Evolutionary conservation across 2,888 invertebrate genomes (phyloP), one percentile per base, ranked within the genome.

Genomic region (Archaeoteleia sp.): DNA sequence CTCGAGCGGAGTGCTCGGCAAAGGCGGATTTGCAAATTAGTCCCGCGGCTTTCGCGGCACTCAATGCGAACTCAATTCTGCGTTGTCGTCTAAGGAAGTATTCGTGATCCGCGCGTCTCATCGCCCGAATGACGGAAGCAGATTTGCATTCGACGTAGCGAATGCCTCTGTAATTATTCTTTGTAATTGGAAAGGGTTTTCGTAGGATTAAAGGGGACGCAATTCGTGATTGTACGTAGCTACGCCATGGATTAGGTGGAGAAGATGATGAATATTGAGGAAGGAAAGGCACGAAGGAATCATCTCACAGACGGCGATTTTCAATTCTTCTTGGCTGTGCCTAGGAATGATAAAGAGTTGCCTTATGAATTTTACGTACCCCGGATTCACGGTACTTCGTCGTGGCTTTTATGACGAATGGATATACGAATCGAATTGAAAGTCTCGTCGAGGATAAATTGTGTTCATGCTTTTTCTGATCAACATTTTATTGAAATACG

Each of bases 111-210:
- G 48, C 29, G 29, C 54, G 34, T 49, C 42, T 35, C 63, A 54
- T 43, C 42, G 32, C 27, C 32, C 51, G 27, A 23, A 25, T 20
- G 29, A 3, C 39, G 57, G n/a, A 12, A 14, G 37, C 14, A 32
- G 48, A 66, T 66, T 66, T 60, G 54, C 60, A 66, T 60, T 60
- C 54, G 54, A 55, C 42, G 60, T 48, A 23, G 45, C 60, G 49
- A 54, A 58, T 54, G 60, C 45, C 49, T 48, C 55, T 60, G 51
- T 65, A 65, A 69, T 69, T 69, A 65, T 55, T 69, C 68, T 65
- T 65, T 60, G 63, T 69, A 63, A 69, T 68, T 68, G 51, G 54
- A 63, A 60, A 45, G 45, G 40, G 55, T 63, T 58, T 63, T 39
- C 35, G 40, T 12, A 34, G 42, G 63, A 63, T 63, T 68, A 63